These are phyloP conservation scores for Idaea straminata DNA, from an alignment of 2,888 invertebrate species.

Conservation along the genomic window DNA sequence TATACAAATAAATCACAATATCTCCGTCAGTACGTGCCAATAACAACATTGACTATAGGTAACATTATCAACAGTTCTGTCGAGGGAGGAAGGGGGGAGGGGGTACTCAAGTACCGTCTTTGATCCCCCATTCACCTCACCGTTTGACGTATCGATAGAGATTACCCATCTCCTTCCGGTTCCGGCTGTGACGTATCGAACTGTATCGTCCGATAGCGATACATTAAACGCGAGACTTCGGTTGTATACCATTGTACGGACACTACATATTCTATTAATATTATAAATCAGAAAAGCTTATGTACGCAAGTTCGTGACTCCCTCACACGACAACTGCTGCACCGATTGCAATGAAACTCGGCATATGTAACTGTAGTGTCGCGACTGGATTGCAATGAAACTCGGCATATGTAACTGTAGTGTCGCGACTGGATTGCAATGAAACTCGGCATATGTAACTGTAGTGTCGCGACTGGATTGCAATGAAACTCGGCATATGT, in stretches of 20 bases:
- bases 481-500: too few relatives aligned
- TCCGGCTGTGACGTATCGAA: not conserved
- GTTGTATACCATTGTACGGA: not conserved
- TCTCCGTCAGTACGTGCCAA: not conserved
- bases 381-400: too few relatives aligned
- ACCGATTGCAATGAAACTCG: too few relatives aligned
- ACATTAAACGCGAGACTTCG: not conserved
- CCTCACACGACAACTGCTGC: too few relatives aligned
- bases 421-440: too few relatives aligned
- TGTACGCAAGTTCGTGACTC: too few relatives aligned
- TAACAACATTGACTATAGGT: conserved; percentile 7
- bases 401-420: too few relatives aligned
- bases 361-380: too few relatives aligned
- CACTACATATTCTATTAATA: too few relatives aligned
- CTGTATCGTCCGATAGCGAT: not conserved
- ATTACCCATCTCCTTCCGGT: not conserved
- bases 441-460: too few relatives aligned
- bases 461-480: too few relatives aligned
- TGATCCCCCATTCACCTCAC: conserved; percentile 5
- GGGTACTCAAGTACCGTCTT: conserved; percentile 3
- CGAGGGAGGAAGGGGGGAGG: not conserved
- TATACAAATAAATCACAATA: conserved; percentile 8
- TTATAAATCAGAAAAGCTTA: too few relatives aligned
- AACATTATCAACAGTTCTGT: conserved; percentile 6
- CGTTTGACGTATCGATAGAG: conserved; percentile 8